Percentiles rank a stretch among this genome's conserved stretches.
Conservation (phyloP, 2,888 invertebrate species). For the Hanleya hanleyi region DNA sequence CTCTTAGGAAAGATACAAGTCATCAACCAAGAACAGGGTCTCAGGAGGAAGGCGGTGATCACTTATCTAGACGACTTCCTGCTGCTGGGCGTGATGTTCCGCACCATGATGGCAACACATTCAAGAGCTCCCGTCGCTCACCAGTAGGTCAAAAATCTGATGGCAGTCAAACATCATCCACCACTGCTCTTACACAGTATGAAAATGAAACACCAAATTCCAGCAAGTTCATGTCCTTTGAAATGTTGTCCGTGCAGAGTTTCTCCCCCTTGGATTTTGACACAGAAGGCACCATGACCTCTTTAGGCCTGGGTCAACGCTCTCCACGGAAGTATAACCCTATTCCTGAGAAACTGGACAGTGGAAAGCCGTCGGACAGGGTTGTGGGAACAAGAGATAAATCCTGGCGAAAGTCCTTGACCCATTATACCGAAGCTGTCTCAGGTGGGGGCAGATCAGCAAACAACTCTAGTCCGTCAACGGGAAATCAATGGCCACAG, state of each 20-base stretch:
- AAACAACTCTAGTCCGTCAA: no score
- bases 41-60: no score
- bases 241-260: background rate
- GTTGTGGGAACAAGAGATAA: background rate
- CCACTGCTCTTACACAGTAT: background rate
- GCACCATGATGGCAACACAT: background rate
- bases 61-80: no score
- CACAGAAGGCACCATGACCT: background rate
- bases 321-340: conserved; percentile 40
- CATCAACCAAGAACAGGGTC: no score
- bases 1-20: no score
- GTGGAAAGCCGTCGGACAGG: background rate
- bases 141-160: background rate
- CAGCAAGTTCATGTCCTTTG: background rate
- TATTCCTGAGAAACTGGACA: conserved; percentile 37
- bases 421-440: background rate
- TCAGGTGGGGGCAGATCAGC: no score
- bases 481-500: no score
- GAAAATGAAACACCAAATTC: background rate
- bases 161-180: background rate
- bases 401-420: no score
- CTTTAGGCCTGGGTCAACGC: conserved; percentile 27
- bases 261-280: background rate
- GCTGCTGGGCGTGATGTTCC: background rate
- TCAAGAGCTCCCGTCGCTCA: background rate